Evolutionary conservation across 2,113 vertebrate genomes (phyloP), one percentile per base, ranked within the genome.

Genomic region (Callopanchax toddi): DNA sequence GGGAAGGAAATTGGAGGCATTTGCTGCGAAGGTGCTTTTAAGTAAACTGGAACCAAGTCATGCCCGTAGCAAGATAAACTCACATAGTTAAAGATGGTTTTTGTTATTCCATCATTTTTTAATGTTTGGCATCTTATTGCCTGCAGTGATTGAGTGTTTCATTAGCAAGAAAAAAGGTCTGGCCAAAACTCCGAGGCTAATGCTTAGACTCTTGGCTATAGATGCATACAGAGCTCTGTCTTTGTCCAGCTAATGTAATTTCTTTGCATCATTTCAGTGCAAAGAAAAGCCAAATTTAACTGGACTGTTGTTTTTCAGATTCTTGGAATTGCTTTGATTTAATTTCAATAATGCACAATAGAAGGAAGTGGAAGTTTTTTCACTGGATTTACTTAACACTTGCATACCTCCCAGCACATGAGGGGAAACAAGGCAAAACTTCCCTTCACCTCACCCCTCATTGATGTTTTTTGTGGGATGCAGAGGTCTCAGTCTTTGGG

Each of bases 131-230:
- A 22, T 21, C 67, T 40, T 45, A 76, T 51, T 55, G 25, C 22
- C 17, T 16, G 15, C 21, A 34, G 18, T 49, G 18, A 70, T 26
- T 57, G 34, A 70, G 56, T 51, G 49, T 57, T 74, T 67, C 15
- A 53, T 56, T 69, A 67, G 25, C 18, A 18, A 36, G 5, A 29
- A 12, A 21, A 12, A 21, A 58, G 49, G n/a, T 61, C 23, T 74
- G 52, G 67, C 60, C 26, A 45, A 10, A 25, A 58, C 55, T 74
- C 29, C 0, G 17, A 12, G 29, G 26, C 48, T 77, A 71, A 76
- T 84, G 71, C 32, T 57, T 51, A 77, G 81, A 71, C 65, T 45
- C 68, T 84, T 84, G 75, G 74, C 78, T 23, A 22, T 32, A 34
- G 23, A 29, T 65, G 40, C 17, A 16, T 46, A 11, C 20, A 61